Evolutionary conservation across 1,140 invertebrate genomes (phyloP), one percentile per base, ranked within the genome.

Genomic region (Belonocnema kinseyi): DNA sequence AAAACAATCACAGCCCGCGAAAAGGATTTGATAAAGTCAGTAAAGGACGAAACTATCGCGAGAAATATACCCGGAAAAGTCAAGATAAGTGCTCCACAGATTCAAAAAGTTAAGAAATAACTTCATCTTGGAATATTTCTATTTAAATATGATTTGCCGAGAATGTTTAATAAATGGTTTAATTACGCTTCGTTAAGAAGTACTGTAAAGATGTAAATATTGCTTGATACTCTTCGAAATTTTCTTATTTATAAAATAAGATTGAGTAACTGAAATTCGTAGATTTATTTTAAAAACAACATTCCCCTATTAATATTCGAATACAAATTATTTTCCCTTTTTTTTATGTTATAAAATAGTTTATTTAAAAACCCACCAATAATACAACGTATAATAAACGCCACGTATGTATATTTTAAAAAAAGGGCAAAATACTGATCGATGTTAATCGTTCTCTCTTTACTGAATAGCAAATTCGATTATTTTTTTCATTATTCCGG

Each of bases 11-110:
- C 95, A 4, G 87, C 89, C n/a, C 92, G 97, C 56, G 99, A 99
- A 91, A 97, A 96, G 87, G 98, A 99, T 90, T 92, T 99, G 8
- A 90, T 99, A 1, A 98, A 97, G 89, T 96, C 97, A 13, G 95
- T 99, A 6, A 98, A 98, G 91, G 98, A 99, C 86, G 97, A 99
- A 90, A 95, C 96, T 79, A 91, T 99, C 66, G 96, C 97, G 0
- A 93, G 97, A 85, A 99, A 99, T 93, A 94, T 99, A 87, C 99
- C 99, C n/a, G 98, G 98, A 77, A 99, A 99, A 93, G 98, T 99
- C 0, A 99, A 99, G 92, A 92, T 99, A 54, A 96, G 95, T 14
- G 95, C 95, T n/a, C 95, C 95, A 8, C 94, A 95, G 86, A 86
- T 96, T 74, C 94, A 95, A 85, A 95, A 94, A 82, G 85, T 92